These are phyloP conservation scores for Nothocercus nigrocapillus DNA, from an alignment of 2,113 vertebrate species.

Conservation along the genomic window DNA sequence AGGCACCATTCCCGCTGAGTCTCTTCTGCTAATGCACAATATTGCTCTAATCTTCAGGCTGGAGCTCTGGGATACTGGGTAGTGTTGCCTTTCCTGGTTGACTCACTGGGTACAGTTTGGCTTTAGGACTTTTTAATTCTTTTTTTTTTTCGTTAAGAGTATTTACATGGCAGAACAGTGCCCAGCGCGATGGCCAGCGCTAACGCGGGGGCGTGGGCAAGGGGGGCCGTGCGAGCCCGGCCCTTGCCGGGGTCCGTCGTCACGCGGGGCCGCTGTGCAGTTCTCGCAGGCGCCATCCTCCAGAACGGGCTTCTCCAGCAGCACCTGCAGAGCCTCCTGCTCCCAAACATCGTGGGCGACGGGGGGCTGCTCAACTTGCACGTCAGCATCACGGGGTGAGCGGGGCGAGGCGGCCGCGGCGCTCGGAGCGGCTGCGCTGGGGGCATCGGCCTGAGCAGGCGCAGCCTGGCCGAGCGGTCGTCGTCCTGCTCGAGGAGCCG, in stretches of 20 bases:
- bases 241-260: not conserved
- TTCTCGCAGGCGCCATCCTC: not conserved
- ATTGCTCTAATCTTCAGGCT: rapidly evolving
- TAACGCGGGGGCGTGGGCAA: not conserved
- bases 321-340: constrained; percentile 3
- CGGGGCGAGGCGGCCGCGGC: rapidly evolving
- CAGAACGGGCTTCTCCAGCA: not conserved
- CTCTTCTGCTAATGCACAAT: not conserved
- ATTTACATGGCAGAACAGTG: rapidly evolving
- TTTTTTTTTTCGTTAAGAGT: no score
- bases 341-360: constrained; percentile 48
- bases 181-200: not conserved
- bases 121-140: not conserved
- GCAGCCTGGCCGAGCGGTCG: no score
- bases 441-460: rapidly evolving
- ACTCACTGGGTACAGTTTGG: not conserved
- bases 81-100: rapidly evolving
- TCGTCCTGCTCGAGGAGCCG: no score
- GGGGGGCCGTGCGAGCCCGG: no score
- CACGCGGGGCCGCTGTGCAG: not conserved
- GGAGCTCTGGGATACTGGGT: not conserved
- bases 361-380: constrained; percentile 13
- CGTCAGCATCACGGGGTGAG: constrained; percentile 57
- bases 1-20: not conserved
- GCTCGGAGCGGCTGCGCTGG: no score